Percentiles rank a stretch among this genome's conserved stretches.
These are phyloP conservation scores for Gymnoscopelus braueri DNA, from an alignment of 2,797 vertebrate species.

Conservation along the genomic window DNA sequence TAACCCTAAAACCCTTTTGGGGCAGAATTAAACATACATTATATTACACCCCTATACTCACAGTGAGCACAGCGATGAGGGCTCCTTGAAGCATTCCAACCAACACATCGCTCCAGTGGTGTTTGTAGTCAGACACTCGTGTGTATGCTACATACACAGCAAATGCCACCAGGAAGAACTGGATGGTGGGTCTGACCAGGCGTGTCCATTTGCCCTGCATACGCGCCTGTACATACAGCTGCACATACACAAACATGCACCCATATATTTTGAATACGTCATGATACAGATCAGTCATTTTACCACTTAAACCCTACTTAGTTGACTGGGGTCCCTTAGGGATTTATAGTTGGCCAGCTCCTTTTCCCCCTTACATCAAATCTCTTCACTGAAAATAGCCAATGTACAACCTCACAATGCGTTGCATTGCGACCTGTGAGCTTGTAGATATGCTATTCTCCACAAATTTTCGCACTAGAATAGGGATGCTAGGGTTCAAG, in stretches of 20 bases:
- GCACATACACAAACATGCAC: not conserved
- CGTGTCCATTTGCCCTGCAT: conserved; percentile 92
- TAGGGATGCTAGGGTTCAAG: no score
- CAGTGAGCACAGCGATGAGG: conserved; percentile 88
- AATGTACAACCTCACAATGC: no score
- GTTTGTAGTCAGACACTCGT: conserved; percentile 92
- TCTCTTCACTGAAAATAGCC: no score
- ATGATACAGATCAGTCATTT: conserved; percentile 25
- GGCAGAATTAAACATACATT: no score
- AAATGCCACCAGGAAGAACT: conserved; percentile 92
- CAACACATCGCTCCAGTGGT: conserved; percentile 95
- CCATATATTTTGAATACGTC: not conserved
- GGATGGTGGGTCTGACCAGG: conserved; percentile 90
- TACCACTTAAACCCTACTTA: no score
- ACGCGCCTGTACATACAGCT: conserved; percentile 94
- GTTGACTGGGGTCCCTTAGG: no score
- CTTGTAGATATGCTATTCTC: no score
- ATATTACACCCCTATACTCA: conserved; percentile 73
- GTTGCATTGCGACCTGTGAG: no score
- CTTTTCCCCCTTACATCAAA: no score
- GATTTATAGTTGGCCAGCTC: no score
- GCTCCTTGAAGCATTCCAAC: conserved; percentile 93
- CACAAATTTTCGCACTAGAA: no score
- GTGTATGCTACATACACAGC: conserved; percentile 94
- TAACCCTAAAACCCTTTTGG: no score